Conservation (phyloP, 2,113 vertebrate species). For the Meleagris gallopavo region DNA sequence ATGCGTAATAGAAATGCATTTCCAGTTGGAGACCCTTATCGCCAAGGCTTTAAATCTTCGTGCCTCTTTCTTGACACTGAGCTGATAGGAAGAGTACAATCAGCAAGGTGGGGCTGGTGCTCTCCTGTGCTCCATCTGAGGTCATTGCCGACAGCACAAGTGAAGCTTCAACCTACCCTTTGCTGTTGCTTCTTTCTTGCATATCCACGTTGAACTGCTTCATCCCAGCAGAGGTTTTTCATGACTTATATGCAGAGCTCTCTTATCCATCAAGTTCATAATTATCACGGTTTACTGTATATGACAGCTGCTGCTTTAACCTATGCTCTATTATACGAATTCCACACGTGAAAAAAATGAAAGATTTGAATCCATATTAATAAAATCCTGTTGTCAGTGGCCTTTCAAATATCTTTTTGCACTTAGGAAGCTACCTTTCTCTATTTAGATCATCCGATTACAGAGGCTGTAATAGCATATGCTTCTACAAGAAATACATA, state of each 20-base stretch:
- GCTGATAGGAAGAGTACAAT: slow-evolving; percentile 12
- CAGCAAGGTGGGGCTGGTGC: not conserved
- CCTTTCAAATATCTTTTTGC: not conserved
- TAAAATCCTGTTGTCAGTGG: not conserved
- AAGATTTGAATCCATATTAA: not conserved
- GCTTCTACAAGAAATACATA: not conserved
- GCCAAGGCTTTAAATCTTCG: slow-evolving; percentile 18
- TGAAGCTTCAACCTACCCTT: not conserved
- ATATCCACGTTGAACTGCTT: slow-evolving; percentile 1
- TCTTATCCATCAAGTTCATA: slow-evolving; percentile 20
- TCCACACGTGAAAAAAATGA: not conserved
- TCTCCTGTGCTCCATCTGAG: not conserved
- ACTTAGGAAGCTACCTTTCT: not conserved
- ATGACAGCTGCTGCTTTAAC: not conserved
- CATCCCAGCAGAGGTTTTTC: not conserved
- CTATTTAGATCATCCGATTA: not conserved
- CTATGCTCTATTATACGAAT: not conserved
- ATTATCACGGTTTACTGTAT: not conserved
- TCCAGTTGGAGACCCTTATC: slow-evolving; percentile 32
- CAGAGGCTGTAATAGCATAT: not conserved
- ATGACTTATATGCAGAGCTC: not conserved
- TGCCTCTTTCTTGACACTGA: slow-evolving; percentile 14
- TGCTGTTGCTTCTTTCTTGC: not conserved
- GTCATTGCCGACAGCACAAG: not conserved
- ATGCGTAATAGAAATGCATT: slow-evolving; percentile 35